Evolutionary conservation across 2,797 vertebrate genomes (phyloP).

Genomic region (Sebastes matsubarae): DNA sequence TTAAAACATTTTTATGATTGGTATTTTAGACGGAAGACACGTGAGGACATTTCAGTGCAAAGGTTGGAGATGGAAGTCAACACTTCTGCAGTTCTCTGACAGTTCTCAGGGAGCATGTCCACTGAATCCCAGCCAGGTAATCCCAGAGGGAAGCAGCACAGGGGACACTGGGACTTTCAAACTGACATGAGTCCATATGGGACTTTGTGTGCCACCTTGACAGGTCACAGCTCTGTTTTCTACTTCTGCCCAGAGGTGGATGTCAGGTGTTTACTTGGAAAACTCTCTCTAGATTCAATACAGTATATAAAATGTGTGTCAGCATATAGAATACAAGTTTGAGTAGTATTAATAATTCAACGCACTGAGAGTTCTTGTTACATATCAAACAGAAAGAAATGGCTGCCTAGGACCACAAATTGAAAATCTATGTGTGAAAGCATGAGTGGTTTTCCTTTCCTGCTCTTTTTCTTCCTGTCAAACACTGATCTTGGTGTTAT

Average conservation of each 20-base stretch:
- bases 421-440: neutral
- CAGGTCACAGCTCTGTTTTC: slow-evolving; percentile 53
- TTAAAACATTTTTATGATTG: neutral
- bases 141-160: slow-evolving; percentile 14
- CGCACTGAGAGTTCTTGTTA: neutral
- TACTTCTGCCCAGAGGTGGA: neutral
- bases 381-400: neutral
- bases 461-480: neutral
- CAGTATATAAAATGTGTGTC: neutral
- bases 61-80: neutral
- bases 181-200: slow-evolving; percentile 57
- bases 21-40: neutral
- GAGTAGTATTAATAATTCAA: slow-evolving; percentile 33
- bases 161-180: slow-evolving; percentile 22
- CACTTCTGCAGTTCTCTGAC: slow-evolving; percentile 29
- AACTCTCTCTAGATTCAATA: neutral
- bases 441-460: neutral
- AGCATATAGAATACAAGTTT: neutral
- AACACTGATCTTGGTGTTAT: slow-evolving; percentile 21
- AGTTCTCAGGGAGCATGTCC: slow-evolving; percentile 3
- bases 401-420: neutral
- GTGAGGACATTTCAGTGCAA: neutral
- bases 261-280: slow-evolving; percentile 21
- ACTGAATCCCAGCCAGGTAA: neutral
- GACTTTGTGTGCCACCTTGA: slow-evolving; percentile 42